Conservation (phyloP, 2,113 vertebrate genomes). For the Syngnathoides biaculeatus region DNA sequence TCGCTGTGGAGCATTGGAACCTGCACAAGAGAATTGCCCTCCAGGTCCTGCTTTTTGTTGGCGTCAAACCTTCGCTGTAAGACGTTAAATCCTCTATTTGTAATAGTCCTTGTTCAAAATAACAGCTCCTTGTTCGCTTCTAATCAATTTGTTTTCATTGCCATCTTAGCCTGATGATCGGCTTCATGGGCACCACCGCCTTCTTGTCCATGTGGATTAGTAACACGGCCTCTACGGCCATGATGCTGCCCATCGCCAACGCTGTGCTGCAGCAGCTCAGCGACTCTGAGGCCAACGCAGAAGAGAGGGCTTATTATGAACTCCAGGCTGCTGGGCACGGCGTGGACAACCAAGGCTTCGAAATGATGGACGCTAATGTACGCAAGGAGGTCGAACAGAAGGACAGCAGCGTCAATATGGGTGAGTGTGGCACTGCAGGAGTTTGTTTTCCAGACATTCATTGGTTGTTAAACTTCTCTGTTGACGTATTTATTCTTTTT, state of each 20-base stretch:
- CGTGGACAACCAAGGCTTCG: conserved; percentile 56
- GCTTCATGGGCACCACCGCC: conserved; percentile 88
- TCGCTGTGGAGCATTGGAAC: conserved; percentile 84
- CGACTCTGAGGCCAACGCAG: conserved; percentile 53
- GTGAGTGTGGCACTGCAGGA: conserved; percentile 21
- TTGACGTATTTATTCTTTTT: not conserved
- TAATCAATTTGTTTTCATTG: not conserved
- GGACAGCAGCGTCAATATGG: conserved; percentile 10
- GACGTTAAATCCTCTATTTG: conserved; percentile 27
- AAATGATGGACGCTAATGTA: conserved; percentile 32
- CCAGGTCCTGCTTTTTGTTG: conserved; percentile 77
- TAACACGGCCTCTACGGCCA: conserved; percentile 91
- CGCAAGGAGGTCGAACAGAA: not conserved
- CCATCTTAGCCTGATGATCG: conserved; percentile 81
- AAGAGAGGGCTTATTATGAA: conserved; percentile 29
- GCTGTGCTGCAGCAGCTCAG: conserved; percentile 85
- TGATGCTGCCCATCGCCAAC: conserved; percentile 90
- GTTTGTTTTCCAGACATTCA: not conserved
- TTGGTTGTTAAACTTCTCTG: not conserved
- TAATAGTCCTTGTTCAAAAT: not conserved
- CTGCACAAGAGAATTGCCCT: conserved; percentile 91
- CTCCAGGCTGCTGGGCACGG: not conserved
- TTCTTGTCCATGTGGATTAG: conserved; percentile 99
- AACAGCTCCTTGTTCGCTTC: not conserved
- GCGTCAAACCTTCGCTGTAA: conserved; percentile 89